Percentiles rank a stretch among this genome's conserved stretches.
phyloP scores from a whole-genome alignment of 2,888 invertebrate species.

The Lysandra bellargus region DNA sequence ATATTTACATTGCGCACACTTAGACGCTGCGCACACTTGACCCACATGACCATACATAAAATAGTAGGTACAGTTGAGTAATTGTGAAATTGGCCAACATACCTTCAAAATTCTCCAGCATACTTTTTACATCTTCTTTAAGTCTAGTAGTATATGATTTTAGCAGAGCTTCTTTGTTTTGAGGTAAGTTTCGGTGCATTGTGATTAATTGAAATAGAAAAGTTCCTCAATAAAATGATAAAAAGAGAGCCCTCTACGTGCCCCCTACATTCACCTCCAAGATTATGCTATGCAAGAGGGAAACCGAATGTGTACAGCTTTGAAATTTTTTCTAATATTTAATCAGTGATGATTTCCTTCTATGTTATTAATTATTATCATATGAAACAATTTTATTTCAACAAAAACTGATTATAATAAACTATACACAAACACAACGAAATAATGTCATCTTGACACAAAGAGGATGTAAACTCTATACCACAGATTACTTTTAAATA shows the following conservation, averaged over 20 bases:
- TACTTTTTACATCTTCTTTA: constrained; percentile 98
- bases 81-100: constrained; percentile 41
- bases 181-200: constrained; percentile 84
- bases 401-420: too few relatives aligned
- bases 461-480: too few relatives aligned
- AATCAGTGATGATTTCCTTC: too few relatives aligned
- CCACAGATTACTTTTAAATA: too few relatives aligned
- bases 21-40: too few relatives aligned
- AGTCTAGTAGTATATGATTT: constrained; percentile 96
- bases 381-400: too few relatives aligned
- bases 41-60: too few relatives aligned
- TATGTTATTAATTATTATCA: too few relatives aligned
- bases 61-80: neutral
- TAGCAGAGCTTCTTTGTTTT: constrained; percentile 96
- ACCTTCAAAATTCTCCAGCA: constrained; percentile 98
- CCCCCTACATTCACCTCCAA: neutral
- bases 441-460: too few relatives aligned
- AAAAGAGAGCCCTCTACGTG: neutral
- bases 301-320: neutral
- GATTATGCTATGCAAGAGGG: neutral
- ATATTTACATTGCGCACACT: too few relatives aligned
- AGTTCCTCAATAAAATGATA: neutral
- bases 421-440: too few relatives aligned
- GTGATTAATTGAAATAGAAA: neutral
- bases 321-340: too few relatives aligned